Evolutionary conservation across 2,113 vertebrate species (phyloP).

Genomic region (Pholis gunnellus): DNA sequence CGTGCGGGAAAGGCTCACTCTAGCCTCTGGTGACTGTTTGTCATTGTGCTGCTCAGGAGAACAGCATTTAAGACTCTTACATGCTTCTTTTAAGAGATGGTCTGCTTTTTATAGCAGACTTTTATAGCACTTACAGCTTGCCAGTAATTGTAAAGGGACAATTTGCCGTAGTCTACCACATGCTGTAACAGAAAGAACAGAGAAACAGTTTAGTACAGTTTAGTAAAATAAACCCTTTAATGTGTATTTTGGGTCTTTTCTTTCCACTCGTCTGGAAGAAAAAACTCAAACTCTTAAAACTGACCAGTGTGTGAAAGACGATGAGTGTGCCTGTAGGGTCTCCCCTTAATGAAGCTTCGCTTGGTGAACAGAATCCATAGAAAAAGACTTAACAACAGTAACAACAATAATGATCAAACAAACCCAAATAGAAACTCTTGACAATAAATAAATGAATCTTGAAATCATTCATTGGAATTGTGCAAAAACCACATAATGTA

Average conservation of each 20-base stretch:
- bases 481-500: neutral
- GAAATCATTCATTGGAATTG: neutral
- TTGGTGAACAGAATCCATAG: neutral
- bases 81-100: constrained; percentile 4
- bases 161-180: neutral
- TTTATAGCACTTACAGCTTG: constrained; percentile 10
- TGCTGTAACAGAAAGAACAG: neutral
- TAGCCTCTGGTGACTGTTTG: constrained; percentile 2
- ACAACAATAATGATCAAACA: neutral
- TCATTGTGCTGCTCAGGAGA: neutral
- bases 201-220: neutral
- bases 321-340: neutral
- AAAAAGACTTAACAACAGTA: neutral
- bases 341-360: neutral
- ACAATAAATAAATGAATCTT: neutral
- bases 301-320: neutral
- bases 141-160: neutral
- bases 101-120: neutral
- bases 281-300: neutral
- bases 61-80: constrained; percentile 11
- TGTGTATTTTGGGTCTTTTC: neutral
- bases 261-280: neutral
- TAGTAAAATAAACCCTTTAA: neutral
- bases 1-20: constrained; percentile 10
- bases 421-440: neutral